phyloP scores from a whole-genome alignment of 2,888 invertebrate genomes.

The Opisthograptis luteolata region DNA sequence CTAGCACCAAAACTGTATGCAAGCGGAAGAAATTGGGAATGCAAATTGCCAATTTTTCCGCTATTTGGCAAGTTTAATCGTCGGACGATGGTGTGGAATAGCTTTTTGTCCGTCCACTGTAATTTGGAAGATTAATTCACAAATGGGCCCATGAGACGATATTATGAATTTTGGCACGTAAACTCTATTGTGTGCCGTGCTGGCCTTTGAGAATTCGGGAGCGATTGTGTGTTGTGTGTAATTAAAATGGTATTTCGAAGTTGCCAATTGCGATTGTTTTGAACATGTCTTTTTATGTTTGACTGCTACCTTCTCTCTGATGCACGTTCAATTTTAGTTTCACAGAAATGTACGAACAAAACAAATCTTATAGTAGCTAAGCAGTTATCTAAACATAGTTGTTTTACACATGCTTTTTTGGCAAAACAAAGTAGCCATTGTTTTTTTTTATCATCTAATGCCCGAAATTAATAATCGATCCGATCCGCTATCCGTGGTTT shows the following conservation, averaged over 20 bases:
- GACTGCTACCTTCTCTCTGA: no score
- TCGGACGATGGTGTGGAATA: constrained; percentile 57
- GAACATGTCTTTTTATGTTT: no score
- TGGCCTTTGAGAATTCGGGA: constrained; percentile 5
- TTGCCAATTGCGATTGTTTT: constrained; percentile 10
- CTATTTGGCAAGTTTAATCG: constrained; percentile 73
- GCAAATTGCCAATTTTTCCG: constrained; percentile 70
- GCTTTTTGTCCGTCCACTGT: constrained; percentile 59
- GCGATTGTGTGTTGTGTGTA: constrained; percentile 14
- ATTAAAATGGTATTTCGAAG: constrained; percentile 23
- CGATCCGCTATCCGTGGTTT: no score
- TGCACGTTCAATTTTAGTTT: no score
- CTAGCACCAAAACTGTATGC: constrained; percentile 52
- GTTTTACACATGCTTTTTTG: no score
- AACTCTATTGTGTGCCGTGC: constrained; percentile 26
- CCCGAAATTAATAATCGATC: no score
- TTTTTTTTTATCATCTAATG: no score
- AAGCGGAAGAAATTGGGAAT: constrained; percentile 68
- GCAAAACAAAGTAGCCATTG: no score
- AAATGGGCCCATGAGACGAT: constrained; percentile 63
- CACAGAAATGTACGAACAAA: no score
- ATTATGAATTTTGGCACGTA: constrained; percentile 71
- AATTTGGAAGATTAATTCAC: constrained; percentile 70
- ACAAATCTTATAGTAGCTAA: no score
- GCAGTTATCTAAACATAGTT: no score